Evolutionary conservation across 2,797 vertebrate genomes (phyloP).

Genomic region (Sebastes taczanowskii): DNA sequence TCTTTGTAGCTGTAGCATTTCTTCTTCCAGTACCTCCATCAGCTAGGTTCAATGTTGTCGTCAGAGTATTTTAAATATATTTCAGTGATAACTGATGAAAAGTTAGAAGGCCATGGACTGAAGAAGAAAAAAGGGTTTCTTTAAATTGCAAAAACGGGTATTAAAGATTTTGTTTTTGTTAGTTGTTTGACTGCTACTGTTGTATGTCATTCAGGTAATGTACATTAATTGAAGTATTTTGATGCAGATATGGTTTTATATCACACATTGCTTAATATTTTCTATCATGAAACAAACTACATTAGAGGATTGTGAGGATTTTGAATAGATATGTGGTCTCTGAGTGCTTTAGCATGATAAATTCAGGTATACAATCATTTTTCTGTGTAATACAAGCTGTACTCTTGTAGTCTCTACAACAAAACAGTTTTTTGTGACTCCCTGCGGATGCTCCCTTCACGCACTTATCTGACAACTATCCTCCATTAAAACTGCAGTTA

Average conservation of each 20-base stretch:
- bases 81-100: background rate
- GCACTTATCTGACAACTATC: background rate
- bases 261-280: background rate
- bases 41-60: background rate
- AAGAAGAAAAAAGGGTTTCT: background rate
- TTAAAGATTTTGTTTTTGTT: background rate
- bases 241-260: background rate
- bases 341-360: background rate
- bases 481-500: background rate
- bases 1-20: background rate
- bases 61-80: background rate
- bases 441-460: background rate
- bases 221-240: background rate
- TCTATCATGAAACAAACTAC: background rate
- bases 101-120: background rate
- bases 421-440: background rate
- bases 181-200: no score
- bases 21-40: background rate
- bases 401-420: background rate
- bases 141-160: background rate
- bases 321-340: background rate
- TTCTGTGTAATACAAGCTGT: background rate
- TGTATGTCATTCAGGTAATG: background rate
- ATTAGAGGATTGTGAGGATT: background rate
- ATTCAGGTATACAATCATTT: background rate